A percentile compares a stretch with the other conserved stretches of the same genome.
These are phyloP conservation scores for Muscina levida DNA, from an alignment of 2,888 invertebrate species.

Conservation along the genomic window DNA sequence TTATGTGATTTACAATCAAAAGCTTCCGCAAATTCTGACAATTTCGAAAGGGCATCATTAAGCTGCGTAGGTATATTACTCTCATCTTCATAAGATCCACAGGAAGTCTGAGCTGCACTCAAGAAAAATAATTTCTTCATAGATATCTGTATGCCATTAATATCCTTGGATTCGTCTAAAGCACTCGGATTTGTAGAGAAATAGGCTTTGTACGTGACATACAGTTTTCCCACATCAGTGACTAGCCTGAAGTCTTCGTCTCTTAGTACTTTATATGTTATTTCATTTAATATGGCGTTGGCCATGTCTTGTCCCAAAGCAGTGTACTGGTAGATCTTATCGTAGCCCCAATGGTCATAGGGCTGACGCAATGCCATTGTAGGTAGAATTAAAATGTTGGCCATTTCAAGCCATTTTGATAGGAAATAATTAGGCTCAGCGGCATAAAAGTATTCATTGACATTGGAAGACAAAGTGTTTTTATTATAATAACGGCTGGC, in stretches of 20 bases:
- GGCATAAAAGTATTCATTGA: background rate
- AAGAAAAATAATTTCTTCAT: conserved; percentile 59
- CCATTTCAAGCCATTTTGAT: conserved; percentile 57
- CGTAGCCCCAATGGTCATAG: conserved; percentile 57
- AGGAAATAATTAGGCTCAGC: conserved; percentile 5
- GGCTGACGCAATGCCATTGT: conserved; percentile 63
- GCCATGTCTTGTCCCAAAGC: conserved; percentile 66
- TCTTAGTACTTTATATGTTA: conserved; percentile 47
- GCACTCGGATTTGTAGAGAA: conserved; percentile 36
- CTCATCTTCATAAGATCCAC: conserved; percentile 55
- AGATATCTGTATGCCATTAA: background rate
- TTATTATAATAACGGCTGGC: conserved; percentile 23
- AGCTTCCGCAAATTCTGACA: conserved; percentile 48
- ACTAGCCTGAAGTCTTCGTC: conserved; percentile 61
- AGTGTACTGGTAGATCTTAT: conserved; percentile 66
- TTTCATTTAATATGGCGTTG: conserved; percentile 52
- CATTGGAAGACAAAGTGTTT: background rate
- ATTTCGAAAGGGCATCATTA: conserved; percentile 49
- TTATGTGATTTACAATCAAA: conserved; percentile 16
- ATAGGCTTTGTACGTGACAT: conserved; percentile 63
- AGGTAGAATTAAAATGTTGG: conserved; percentile 63
- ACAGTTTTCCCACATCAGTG: conserved; percentile 65
- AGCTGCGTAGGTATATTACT: too few relatives aligned
- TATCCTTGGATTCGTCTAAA: background rate
- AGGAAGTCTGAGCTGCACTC: conserved; percentile 68